These are phyloP conservation scores for Drosophila borealis DNA, from an alignment of 2,888 invertebrate genomes.

Conservation along the genomic window DNA sequence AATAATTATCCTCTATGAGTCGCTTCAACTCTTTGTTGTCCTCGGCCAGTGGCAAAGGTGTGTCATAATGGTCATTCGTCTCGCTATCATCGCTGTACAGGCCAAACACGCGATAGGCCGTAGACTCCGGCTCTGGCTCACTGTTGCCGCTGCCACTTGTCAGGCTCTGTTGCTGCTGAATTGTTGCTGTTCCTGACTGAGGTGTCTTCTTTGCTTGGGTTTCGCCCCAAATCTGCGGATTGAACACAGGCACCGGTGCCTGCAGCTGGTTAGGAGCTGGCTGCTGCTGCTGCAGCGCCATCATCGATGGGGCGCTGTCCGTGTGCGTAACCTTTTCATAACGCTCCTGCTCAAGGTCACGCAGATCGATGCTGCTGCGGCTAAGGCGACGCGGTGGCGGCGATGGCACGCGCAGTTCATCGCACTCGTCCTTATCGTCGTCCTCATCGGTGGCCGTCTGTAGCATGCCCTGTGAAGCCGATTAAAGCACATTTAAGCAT, in stretches of 20 bases:
- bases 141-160: constrained; percentile 77
- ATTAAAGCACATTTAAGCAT: constrained; percentile 25
- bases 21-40: constrained; percentile 85
- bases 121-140: constrained; percentile 70
- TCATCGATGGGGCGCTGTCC: constrained; percentile 85
- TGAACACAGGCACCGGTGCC: constrained; percentile 65
- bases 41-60: constrained; percentile 83
- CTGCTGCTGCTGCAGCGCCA: constrained; percentile 82
- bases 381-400: constrained; percentile 85
- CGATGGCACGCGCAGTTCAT: constrained; percentile 85
- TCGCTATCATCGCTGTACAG: constrained; percentile 81
- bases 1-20: constrained; percentile 84
- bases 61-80: constrained; percentile 80
- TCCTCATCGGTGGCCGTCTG: constrained; percentile 83
- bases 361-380: constrained; percentile 85
- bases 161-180: constrained; percentile 59
- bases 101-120: constrained; percentile 70
- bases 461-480: constrained; percentile 78
- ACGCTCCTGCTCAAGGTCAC: constrained; percentile 85
- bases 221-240: constrained; percentile 78
- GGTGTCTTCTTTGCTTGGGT: constrained; percentile 39
- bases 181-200: not conserved
- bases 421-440: constrained; percentile 84
- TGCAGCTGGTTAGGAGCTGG: constrained; percentile 53
- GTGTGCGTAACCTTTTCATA: constrained; percentile 85